A percentile compares a stretch with the other conserved stretches of the same genome.
phyloP scores from a whole-genome alignment of 2,888 invertebrate species.

The Pseudoips prasinana region DNA sequence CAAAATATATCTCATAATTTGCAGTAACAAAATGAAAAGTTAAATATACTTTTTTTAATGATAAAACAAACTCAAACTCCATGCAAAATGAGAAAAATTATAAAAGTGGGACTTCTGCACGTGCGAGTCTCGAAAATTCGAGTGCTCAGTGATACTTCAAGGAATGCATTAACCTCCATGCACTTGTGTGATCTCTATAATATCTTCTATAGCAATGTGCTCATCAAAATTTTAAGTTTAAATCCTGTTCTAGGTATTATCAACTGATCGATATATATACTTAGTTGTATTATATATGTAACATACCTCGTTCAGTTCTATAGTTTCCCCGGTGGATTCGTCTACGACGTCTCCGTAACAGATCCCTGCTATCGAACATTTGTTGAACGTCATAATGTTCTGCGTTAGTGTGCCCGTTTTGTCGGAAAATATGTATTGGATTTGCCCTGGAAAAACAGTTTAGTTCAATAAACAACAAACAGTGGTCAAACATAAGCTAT shows the following conservation, averaged over 20 bases:
- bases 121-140: constrained; percentile 38
- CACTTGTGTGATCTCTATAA: constrained; percentile 14
- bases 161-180: constrained; percentile 35
- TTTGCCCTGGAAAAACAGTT: constrained; percentile 85
- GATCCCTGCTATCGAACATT: constrained; percentile 96
- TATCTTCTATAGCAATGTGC: constrained; percentile 40
- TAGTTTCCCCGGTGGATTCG: constrained; percentile 91
- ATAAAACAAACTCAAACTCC: constrained; percentile 47
- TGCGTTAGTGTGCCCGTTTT: constrained; percentile 99
- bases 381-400: constrained; percentile 99
- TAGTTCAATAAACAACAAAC: not conserved
- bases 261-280: not conserved
- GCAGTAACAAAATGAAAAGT: constrained; percentile 29
- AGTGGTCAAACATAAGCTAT: not conserved
- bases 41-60: constrained; percentile 21
- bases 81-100: constrained; percentile 50
- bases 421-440: constrained; percentile 99
- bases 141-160: constrained; percentile 30
- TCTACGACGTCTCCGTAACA: constrained; percentile 96
- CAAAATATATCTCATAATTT: constrained; percentile 38
- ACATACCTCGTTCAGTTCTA: constrained; percentile 92
- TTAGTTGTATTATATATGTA: too few relatives aligned
- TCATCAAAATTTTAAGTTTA: constrained; percentile 19
- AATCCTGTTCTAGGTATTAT: constrained; percentile 12
- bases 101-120: constrained; percentile 29